phyloP scores from a whole-genome alignment of 2,113 vertebrate species.

The Ceyx cyanopectus region DNA sequence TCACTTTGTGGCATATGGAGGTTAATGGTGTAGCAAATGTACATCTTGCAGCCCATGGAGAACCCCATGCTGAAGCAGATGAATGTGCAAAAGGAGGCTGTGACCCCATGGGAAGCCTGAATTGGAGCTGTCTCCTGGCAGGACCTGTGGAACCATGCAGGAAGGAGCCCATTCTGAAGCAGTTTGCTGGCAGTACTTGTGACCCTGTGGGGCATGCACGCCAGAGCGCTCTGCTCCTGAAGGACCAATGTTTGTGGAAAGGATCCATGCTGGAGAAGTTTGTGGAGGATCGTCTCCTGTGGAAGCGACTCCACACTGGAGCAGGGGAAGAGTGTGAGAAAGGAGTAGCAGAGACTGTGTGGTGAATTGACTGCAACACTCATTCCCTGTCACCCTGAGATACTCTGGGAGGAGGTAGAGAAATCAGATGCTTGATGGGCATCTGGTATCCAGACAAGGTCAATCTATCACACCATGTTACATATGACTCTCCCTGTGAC shows the following conservation, averaged over 20 bases:
- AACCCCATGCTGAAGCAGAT: not conserved
- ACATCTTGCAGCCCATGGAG: not conserved
- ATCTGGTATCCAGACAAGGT: not conserved
- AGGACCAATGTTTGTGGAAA: not conserved
- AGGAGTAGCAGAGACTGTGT: not conserved
- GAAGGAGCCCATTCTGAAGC: not conserved
- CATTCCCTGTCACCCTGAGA: not conserved
- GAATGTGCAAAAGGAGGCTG: not conserved
- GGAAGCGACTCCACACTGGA: not conserved
- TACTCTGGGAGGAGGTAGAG: not conserved
- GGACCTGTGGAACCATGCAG: not conserved
- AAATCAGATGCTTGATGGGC: not conserved
- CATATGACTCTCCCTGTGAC: not conserved
- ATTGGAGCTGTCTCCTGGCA: not conserved
- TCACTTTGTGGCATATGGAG: not conserved
- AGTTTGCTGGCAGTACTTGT: not conserved
- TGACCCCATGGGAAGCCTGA: rapidly evolving
- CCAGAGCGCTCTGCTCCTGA: not conserved
- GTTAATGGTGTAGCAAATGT: not conserved
- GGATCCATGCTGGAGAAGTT: not conserved
- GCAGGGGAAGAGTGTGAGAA: not conserved
- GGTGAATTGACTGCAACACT: not conserved
- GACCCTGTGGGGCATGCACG: not conserved
- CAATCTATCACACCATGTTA: not conserved
- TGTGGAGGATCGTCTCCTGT: not conserved